Evolutionary conservation across 2,113 vertebrate genomes (phyloP), one percentile per base, ranked within the genome.

Genomic region (Varanus salvator): DNA sequence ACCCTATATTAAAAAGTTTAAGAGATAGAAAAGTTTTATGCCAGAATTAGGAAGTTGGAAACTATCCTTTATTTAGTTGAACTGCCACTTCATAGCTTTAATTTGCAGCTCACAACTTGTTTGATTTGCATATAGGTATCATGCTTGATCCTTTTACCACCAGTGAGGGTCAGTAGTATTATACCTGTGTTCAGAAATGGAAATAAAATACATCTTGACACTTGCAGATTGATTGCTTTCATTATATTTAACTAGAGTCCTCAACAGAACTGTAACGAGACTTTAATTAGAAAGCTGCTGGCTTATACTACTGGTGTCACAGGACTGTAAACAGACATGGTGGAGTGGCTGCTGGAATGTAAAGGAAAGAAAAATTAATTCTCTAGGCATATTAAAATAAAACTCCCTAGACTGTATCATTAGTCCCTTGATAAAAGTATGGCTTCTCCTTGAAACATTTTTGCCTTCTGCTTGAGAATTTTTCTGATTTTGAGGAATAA

Each of bases 221-320:
- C 84, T 95, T 94, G 91, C 87, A 93, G 92, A 96, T 93, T 93
- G 96, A 96, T 97, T 95, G 92, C 95, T 97, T 97, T 97, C 96
- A 96, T 97, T 96, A 97, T 44, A 34, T 97, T 97, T 97, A 97
- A 97, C 97, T 96, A 92, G 90, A 96, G 97, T 96, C 91, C 90
- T 94, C 92, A 66, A 88, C 94, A 95, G 91, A 95, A 87, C 82
- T 93, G 78, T 96, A 93, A 94, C 88, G 90, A 54, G 75, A 91
- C 90, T 95, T 96, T 96, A 95, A 95, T 94, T 95, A 92, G 86
- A 88, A 95, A 92, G 87, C 90, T 94, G 87, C 89, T 94, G 52
- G 90, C 89, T 96, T 91, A 93, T 90, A 95, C 93, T 90, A 92
- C 57, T 87, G 91, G 87, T 94, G 93, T 94, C 89, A 94, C 88